Base-by-base conservation (phyloP, 2,888 invertebrate species). In the Troglohyphantes excavatus region DNA sequence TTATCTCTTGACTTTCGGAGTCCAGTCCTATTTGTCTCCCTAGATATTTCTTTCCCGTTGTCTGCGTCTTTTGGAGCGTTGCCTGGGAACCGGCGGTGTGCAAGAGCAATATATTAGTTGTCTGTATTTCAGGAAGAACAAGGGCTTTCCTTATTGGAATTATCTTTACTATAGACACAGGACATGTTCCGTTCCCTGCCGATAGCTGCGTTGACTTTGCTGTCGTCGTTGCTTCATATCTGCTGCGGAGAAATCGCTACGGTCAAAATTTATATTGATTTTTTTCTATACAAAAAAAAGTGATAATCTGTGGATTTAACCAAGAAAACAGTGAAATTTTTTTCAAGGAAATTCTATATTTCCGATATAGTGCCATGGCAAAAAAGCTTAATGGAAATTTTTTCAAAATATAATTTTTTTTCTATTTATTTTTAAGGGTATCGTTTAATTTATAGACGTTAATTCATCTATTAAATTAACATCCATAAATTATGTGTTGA, bases 101-200 rank as follows among this genome's bases (percentile, higher is more conserved):
- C 81, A 59, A 88, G 81, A 81, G 87, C 46, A 73, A 88, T 88
- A 88, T 88, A 88, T 88, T 88, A 81, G 81, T 75, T 81, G 73
- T 88, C 81, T 88, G 81, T 81, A 75, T 88, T 81, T 75, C 59
- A 79, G n/a, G 79, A 72, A 63, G 81, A 88, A 88, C 87, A 88
- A 81, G 87, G 81, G 81, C 87, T 81, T 53, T 73, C 73, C 75
- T 88, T 88, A 88, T 88, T 88, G 87, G 87, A 88, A 88, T 88
- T 88, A 88, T 78, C 81, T 88, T 81, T 23, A 39, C 81, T 75
- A 73, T 81, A 75, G 81, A 81, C 81, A 81, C 81, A 65, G 67
- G 73, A 67, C 53, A 73, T 81, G 81, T 88, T 88, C 59, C 79
- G 59, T 81, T 73, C 39, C 21, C 65, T 73, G 21, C 63, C 61